Evolutionary conservation across 2,113 vertebrate species (phyloP).

Genomic region (Oceanodroma tethys): DNA sequence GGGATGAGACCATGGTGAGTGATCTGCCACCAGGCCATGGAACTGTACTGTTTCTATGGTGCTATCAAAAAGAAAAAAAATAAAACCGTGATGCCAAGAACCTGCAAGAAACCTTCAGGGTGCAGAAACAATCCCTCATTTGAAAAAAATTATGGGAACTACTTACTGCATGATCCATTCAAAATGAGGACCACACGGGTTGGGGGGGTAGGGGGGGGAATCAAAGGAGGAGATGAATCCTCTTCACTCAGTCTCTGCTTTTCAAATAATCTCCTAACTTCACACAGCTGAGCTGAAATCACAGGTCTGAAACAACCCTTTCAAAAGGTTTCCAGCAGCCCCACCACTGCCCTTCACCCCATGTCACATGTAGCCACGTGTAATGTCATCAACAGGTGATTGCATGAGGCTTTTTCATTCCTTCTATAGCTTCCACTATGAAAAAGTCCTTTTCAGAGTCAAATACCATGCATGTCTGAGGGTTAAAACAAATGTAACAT

Average conservation of each 20-base stretch:
- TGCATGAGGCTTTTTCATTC: neutral
- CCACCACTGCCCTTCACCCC: neutral
- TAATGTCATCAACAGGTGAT: neutral
- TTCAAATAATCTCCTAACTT: neutral
- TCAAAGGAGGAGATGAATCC: neutral
- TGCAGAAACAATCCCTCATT: neutral
- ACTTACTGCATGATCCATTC: neutral
- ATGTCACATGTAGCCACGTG: accelerated
- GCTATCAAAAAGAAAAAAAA: neutral
- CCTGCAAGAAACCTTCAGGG: neutral
- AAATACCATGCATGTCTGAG: neutral
- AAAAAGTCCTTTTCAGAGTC: neutral
- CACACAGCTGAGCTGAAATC: neutral
- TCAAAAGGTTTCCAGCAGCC: neutral
- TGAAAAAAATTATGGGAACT: neutral
- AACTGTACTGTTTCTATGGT: neutral
- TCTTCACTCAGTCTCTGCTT: neutral
- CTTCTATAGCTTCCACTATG: neutral
- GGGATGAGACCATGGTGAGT: neutral
- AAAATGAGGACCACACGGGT: neutral
- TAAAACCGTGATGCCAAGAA: neutral
- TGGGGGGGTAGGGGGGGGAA: neutral
- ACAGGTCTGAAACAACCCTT: neutral
- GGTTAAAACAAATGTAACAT: neutral
- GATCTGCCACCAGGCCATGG: neutral